Conservation (phyloP, 2,888 invertebrate species). For the Hesperia comma region DNA sequence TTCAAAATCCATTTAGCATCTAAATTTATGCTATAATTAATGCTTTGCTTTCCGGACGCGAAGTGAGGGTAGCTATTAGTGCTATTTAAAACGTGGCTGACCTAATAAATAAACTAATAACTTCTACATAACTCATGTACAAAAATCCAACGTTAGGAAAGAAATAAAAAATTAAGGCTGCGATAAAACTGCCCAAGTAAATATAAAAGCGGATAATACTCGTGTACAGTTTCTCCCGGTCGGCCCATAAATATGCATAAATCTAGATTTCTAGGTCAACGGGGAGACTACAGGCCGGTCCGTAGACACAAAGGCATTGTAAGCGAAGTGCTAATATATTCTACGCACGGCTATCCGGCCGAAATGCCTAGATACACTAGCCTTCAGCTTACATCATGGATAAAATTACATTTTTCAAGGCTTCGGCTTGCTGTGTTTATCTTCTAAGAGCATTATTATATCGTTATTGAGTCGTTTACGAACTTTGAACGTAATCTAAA, state of each 20-base stretch:
- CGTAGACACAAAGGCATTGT: conserved; percentile 19
- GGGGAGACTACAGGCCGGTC: conserved; percentile 25
- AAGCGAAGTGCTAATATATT: conserved; percentile 19
- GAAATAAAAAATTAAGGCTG: neutral
- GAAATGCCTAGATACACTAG: neutral
- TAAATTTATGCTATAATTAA: too few relatives aligned
- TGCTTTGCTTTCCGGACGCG: too few relatives aligned
- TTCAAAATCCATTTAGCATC: too few relatives aligned
- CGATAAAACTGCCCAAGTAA: conserved; percentile 1
- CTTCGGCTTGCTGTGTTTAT: too few relatives aligned
- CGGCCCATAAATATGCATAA: conserved; percentile 39
- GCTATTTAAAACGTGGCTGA: too few relatives aligned
- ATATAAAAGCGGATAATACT: conserved; percentile 4
- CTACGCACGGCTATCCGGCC: neutral
- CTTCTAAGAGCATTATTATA: too few relatives aligned
- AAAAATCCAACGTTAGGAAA: neutral
- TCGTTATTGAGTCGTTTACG: too few relatives aligned
- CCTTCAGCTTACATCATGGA: neutral
- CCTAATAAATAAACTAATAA: too few relatives aligned
- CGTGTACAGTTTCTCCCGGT: conserved; percentile 12
- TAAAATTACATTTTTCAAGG: too few relatives aligned
- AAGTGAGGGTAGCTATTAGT: too few relatives aligned
- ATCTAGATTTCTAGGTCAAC: conserved; percentile 41
- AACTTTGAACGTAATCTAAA: too few relatives aligned
- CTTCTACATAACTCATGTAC: neutral